These are phyloP conservation scores for Drosophila grimshawi DNA, from an alignment of 1,140 invertebrate species.

Conservation along the genomic window DNA sequence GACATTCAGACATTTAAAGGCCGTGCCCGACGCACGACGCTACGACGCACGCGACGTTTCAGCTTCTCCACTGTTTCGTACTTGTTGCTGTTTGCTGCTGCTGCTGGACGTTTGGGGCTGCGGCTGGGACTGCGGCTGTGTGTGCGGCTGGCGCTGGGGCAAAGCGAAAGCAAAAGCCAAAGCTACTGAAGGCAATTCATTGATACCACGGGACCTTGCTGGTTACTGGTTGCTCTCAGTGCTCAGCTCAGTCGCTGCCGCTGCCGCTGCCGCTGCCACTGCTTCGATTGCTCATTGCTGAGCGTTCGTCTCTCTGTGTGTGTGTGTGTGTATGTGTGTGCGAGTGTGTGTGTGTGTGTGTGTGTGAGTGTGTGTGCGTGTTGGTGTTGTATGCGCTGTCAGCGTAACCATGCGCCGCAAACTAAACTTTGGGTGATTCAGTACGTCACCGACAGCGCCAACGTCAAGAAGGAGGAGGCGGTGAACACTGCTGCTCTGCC, in stretches of 20 bases:
- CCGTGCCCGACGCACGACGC: neutral
- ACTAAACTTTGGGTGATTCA: slow-evolving; percentile 74
- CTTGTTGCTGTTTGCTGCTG: slow-evolving; percentile 1
- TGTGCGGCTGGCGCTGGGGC: neutral
- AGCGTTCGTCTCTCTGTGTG: neutral
- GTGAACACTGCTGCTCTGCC: slow-evolving; percentile 54
- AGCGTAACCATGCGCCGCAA: slow-evolving; percentile 57
- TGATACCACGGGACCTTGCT: slow-evolving; percentile 40
- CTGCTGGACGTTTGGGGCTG: neutral
- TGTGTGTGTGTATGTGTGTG: slow-evolving; percentile 3
- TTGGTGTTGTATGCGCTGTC: slow-evolving; percentile 36
- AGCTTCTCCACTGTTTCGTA: slow-evolving; percentile 5
- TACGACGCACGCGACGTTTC: slow-evolving; percentile 1
- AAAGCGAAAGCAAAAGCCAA: slow-evolving; percentile 1
- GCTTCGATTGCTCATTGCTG: neutral
- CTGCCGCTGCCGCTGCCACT: slow-evolving; percentile 18
- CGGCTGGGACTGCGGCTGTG: neutral
- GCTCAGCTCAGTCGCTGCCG: slow-evolving; percentile 3
- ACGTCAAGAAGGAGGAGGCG: slow-evolving; percentile 80
- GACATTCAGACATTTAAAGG: slow-evolving; percentile 28
- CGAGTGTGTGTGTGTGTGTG: slow-evolving; percentile 20
- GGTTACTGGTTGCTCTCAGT: slow-evolving; percentile 28
- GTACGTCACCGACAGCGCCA: slow-evolving; percentile 80
- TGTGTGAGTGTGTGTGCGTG: slow-evolving; percentile 35
- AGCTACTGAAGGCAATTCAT: slow-evolving; percentile 30